phyloP scores from a whole-genome alignment of 2,113 vertebrate species.

The Lophius piscatorius region DNA sequence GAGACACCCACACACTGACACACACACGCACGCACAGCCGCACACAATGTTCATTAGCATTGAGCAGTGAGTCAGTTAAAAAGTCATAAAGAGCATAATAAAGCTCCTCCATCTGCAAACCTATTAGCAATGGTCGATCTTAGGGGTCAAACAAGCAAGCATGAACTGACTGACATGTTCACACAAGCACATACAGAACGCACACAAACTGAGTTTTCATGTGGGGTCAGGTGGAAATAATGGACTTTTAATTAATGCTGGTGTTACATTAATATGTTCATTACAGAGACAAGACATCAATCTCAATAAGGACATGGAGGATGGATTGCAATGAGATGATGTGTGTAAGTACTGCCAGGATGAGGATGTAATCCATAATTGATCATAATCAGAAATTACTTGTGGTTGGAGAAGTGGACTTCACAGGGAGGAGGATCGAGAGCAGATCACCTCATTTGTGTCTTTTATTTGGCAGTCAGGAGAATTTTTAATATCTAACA shows the following conservation, averaged over 20 bases:
- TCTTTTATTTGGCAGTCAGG: slow-evolving; percentile 1
- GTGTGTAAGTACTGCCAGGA: slow-evolving; percentile 6
- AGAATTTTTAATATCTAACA: no score
- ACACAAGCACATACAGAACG: not conserved
- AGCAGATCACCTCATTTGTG: slow-evolving; percentile 13
- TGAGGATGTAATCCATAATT: slow-evolving; percentile 19
- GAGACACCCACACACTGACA: not conserved
- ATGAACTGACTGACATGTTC: slow-evolving; percentile 3
- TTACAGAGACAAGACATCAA: slow-evolving; percentile 23
- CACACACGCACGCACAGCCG: slow-evolving; percentile 2
- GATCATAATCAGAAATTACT: slow-evolving; percentile 5
- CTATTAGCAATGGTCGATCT: slow-evolving; percentile 50
- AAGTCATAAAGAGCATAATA: slow-evolving; percentile 66
- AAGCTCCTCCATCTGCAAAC: slow-evolving; percentile 55
- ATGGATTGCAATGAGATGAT: not conserved
- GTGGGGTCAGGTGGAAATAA: slow-evolving; percentile 22
- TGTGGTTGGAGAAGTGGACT: slow-evolving; percentile 4
- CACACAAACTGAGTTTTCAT: slow-evolving; percentile 1
- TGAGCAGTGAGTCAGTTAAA: slow-evolving; percentile 58
- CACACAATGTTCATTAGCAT: slow-evolving; percentile 24
- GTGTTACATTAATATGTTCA: slow-evolving; percentile 30
- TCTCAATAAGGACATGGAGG: slow-evolving; percentile 14
- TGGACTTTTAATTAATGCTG: slow-evolving; percentile 32
- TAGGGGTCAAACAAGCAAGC: slow-evolving; percentile 23
- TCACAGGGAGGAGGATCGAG: not conserved